phyloP scores from a whole-genome alignment of 2,113 vertebrate species.

The Chloroceryle aenea region DNA sequence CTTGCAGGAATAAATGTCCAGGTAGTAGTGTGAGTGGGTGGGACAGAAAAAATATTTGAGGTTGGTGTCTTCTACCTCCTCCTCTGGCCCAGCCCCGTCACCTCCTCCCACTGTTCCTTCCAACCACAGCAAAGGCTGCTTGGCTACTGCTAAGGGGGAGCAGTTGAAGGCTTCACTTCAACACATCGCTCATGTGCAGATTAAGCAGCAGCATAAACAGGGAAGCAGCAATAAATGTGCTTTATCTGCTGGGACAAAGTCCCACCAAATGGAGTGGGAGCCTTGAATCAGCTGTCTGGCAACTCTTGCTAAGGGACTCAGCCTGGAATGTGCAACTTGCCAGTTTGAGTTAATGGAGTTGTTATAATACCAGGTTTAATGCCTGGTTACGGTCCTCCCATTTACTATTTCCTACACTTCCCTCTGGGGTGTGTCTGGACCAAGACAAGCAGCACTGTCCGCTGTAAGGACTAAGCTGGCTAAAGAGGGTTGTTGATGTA shows the following conservation, averaged over 20 bases:
- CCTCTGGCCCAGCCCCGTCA: fast-evolving
- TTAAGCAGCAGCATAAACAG: background rate
- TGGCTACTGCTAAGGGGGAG: background rate
- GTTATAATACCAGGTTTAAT: background rate
- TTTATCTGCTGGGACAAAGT: background rate
- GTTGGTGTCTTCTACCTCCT: background rate
- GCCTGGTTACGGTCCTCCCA: background rate
- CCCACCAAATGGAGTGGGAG: background rate
- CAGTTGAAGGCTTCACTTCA: background rate
- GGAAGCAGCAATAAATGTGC: background rate
- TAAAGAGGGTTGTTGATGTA: background rate
- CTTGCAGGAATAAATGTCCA: background rate
- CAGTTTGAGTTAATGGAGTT: background rate
- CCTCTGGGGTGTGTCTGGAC: background rate
- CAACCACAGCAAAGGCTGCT: background rate
- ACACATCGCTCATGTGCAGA: background rate
- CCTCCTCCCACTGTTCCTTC: background rate
- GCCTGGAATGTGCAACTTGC: background rate
- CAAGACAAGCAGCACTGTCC: background rate
- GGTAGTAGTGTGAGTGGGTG: background rate
- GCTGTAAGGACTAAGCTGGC: background rate
- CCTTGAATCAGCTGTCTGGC: background rate
- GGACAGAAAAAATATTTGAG: background rate
- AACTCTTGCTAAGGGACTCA: background rate
- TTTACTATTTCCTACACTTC: background rate